Evolutionary conservation across 2,888 invertebrate species (phyloP), one percentile per base, ranked within the genome.

Genomic region (Lissonota sp.): DNA sequence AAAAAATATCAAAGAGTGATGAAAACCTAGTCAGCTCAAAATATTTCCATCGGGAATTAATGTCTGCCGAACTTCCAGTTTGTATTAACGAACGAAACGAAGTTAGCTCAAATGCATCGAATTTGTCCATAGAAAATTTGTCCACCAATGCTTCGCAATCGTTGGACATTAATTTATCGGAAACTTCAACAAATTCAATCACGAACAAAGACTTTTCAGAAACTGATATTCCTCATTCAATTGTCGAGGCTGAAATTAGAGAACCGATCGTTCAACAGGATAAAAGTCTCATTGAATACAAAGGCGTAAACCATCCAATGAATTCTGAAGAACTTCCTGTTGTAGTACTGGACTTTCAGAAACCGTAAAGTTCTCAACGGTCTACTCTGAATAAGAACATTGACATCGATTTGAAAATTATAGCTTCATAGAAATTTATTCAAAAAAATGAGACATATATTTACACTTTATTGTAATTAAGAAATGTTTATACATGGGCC

Each of bases 1-100:
- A 70, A 44, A 85, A 87, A 80, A 40, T 87, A 55, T 63, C 88
- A 8, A 76, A 74, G 5, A 58, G 82, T 71, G 63, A 88, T 16
- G 77, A 79, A 58, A 71, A 79, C 10, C 83, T 86, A 70, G 58
- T 37, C 7, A 12, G 6, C n/a, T n/a, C 70, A 0, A 12, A 44
- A 10, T 69, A 77, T 71, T 76, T 58, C 7, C 51, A 69, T 42
- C 66, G 60, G 5, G 81, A 84, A 73, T 79, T 84, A 49, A 42
- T 49, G 16, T 79, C 84, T 0, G 55, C 77, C 6, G 84, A 84
- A 67, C 70, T 84, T 46, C 84, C 84, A 39, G 62, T 83, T 62
- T 80, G 79, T 60, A 73, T 85, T 6, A 83, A 83, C 40, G 51
- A 76, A 8, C 39, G 51, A 57, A 57, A 10, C 6, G 37, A 55